These are phyloP conservation scores for Pygoscelis antarcticus DNA, from an alignment of 2,113 vertebrate species.

Conservation along the genomic window DNA sequence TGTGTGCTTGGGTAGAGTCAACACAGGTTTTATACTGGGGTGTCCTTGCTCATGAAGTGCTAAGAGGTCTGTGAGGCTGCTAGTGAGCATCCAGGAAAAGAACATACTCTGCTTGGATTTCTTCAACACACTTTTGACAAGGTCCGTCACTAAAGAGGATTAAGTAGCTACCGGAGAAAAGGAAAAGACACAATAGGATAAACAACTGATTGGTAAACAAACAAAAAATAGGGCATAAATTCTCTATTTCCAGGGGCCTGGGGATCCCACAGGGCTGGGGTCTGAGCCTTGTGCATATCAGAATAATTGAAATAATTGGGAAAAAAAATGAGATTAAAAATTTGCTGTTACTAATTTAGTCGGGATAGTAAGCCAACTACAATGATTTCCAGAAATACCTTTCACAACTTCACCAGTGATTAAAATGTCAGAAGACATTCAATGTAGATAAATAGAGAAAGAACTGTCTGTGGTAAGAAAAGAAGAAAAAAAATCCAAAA, in stretches of 20 bases:
- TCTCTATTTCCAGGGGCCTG: not conserved
- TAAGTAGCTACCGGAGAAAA: not conserved
- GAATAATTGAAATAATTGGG: not conserved
- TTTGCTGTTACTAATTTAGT: not conserved
- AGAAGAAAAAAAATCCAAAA: not conserved
- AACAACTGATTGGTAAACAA: not conserved
- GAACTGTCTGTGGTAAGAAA: not conserved
- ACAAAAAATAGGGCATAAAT: not conserved
- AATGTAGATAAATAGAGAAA: not conserved
- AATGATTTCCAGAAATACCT: not conserved
- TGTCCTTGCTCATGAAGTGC: not conserved
- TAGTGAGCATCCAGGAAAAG: not conserved
- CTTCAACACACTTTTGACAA: not conserved
- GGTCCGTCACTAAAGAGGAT: not conserved
- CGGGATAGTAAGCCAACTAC: not conserved
- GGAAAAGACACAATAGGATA: not conserved
- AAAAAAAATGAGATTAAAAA: not conserved
- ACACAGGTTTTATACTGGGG: not conserved
- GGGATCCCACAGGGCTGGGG: not conserved
- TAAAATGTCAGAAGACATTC: not conserved
- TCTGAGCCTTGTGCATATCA: not conserved
- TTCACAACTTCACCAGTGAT: not conserved
- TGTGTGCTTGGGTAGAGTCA: not conserved
- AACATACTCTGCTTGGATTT: not conserved
- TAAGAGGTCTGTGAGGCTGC: not conserved